Conservation (phyloP, 2,113 vertebrate genomes). For the Onychorhynchus coronatus region DNA sequence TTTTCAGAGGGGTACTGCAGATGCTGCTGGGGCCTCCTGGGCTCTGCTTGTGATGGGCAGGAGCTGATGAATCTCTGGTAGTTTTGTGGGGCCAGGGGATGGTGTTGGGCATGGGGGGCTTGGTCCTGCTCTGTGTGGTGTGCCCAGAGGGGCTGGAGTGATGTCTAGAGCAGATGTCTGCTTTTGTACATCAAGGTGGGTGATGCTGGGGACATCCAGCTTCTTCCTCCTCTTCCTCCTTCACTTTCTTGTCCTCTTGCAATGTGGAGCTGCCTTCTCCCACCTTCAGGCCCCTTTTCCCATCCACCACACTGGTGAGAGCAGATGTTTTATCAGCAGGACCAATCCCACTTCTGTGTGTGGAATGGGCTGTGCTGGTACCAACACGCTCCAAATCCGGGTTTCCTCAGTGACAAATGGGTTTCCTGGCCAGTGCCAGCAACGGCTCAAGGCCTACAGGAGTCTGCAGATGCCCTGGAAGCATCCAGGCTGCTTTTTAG, state of each 20-base stretch:
- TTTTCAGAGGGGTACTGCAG: background rate
- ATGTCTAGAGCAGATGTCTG: fast-evolving
- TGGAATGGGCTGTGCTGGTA: background rate
- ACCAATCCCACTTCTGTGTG: fast-evolving
- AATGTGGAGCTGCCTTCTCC: background rate
- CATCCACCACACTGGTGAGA: background rate
- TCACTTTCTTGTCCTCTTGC: background rate
- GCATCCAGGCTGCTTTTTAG: fast-evolving
- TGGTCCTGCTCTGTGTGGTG: background rate
- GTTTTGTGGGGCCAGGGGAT: background rate
- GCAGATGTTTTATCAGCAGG: background rate
- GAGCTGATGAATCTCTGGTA: background rate
- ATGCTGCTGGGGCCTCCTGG: background rate
- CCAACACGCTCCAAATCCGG: background rate
- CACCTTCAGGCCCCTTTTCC: background rate
- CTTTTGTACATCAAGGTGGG: background rate
- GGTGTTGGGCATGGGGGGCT: background rate
- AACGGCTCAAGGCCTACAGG: background rate
- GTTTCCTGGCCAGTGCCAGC: background rate
- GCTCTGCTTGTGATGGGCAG: background rate
- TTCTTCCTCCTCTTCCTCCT: background rate
- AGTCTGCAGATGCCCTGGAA: background rate
- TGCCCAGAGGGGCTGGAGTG: background rate
- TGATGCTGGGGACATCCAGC: background rate
- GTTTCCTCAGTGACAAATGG: background rate